Evolutionary conservation across 2,113 vertebrate species (phyloP).

Genomic region (Hyperopisus bebe): DNA sequence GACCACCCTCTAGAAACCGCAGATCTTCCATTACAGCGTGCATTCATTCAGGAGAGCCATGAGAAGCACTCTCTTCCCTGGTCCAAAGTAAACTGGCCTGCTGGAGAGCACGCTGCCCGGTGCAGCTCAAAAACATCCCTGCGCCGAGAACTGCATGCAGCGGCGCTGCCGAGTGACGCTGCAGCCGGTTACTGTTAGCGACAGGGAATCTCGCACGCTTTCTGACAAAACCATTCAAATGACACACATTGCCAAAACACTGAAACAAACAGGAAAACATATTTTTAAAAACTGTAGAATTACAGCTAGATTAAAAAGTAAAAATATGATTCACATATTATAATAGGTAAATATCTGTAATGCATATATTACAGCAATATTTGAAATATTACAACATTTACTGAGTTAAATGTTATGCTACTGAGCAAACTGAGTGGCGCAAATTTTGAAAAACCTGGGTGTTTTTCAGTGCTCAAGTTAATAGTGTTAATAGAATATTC

Average conservation of each 20-base stretch:
- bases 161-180: not conserved
- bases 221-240: not conserved
- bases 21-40: slow-evolving; percentile 15
- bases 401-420: not conserved
- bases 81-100: slow-evolving; percentile 20
- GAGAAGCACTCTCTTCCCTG: not conserved
- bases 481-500: not conserved
- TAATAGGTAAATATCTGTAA: not conserved
- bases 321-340: not conserved
- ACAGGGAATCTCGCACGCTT: not conserved
- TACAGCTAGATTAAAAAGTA: not conserved
- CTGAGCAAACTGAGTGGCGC: not conserved
- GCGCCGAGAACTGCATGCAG: not conserved
- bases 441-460: not conserved
- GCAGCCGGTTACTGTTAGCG: not conserved
- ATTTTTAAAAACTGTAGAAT: not conserved
- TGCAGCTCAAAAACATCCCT: not conserved
- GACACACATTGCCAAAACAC: not conserved
- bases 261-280: not conserved
- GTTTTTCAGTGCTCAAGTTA: not conserved
- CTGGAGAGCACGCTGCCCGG: not conserved
- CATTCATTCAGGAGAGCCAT: slow-evolving; percentile 9
- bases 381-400: not conserved
- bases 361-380: not conserved
- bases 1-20: slow-evolving; percentile 33